Evolutionary conservation across 1,140 invertebrate genomes (phyloP).

Genomic region (Bombus confusus): DNA sequence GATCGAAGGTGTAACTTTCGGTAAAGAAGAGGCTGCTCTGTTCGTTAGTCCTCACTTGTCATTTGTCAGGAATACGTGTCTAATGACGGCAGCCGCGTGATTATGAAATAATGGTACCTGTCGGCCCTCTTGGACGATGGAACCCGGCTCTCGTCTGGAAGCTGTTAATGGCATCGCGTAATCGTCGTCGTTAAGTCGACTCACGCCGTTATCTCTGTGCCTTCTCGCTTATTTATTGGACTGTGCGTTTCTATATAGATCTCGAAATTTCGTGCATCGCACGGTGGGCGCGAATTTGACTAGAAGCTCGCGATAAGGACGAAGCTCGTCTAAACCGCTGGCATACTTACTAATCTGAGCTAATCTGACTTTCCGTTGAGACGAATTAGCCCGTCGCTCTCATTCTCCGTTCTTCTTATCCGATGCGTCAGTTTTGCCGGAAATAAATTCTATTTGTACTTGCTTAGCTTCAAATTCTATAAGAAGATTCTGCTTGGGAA

Average conservation of each 20-base stretch:
- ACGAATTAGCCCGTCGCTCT: too few relatives aligned
- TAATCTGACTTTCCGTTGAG: background rate
- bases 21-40: conserved; percentile 5
- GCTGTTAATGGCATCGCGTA: conserved; percentile 54
- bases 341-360: too few relatives aligned
- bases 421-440: too few relatives aligned
- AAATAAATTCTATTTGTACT: too few relatives aligned
- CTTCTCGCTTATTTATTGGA: conserved; percentile 9
- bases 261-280: background rate
- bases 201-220: conserved; percentile 34
- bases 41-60: conserved; percentile 51
- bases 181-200: conserved; percentile 53
- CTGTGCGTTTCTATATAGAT: background rate
- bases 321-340: too few relatives aligned
- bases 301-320: background rate
- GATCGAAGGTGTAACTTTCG: conserved; percentile 49
- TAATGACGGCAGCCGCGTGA: conserved; percentile 53
- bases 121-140: conserved; percentile 25
- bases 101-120: conserved; percentile 61
- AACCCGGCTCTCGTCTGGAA: conserved; percentile 16
- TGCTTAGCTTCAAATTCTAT: too few relatives aligned
- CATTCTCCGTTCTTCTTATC: too few relatives aligned
- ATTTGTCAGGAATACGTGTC: conserved; percentile 55
- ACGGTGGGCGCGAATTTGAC: background rate
- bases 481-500: too few relatives aligned